These are phyloP conservation scores for Ifrita kowaldi DNA, from an alignment of 2,113 vertebrate species.

Conservation along the genomic window DNA sequence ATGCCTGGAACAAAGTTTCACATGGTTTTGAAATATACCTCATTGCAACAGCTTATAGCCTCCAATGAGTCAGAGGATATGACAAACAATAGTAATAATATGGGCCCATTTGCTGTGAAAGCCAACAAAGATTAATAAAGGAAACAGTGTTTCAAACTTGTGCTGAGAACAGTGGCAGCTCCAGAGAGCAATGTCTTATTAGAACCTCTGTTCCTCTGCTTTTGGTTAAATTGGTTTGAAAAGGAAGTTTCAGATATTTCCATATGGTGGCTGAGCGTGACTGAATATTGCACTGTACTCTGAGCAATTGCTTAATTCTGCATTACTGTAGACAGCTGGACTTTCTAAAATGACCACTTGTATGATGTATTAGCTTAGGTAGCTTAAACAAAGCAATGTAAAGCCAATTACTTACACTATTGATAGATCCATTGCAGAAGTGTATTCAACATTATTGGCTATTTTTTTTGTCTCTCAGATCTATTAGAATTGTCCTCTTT, in stretches of 20 bases:
- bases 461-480: neutral
- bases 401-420: neutral
- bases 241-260: neutral
- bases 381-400: neutral
- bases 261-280: neutral
- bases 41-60: neutral
- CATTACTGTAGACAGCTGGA: neutral
- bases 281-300: neutral
- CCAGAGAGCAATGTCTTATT: neutral
- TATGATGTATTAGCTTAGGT: neutral
- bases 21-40: neutral
- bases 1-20: neutral
- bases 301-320: neutral
- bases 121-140: neutral
- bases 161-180: neutral
- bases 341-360: neutral
- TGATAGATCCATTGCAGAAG: neutral
- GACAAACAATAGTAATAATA: neutral
- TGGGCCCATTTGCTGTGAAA: neutral
- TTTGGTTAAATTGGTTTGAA: neutral
- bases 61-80: neutral
- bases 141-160: neutral
- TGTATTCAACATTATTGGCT: neutral
- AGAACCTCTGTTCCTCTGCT: neutral
- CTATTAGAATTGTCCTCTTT: neutral